Evolutionary conservation across 2,888 invertebrate species (phyloP).

Genomic region (Bellardia bayeri): DNA sequence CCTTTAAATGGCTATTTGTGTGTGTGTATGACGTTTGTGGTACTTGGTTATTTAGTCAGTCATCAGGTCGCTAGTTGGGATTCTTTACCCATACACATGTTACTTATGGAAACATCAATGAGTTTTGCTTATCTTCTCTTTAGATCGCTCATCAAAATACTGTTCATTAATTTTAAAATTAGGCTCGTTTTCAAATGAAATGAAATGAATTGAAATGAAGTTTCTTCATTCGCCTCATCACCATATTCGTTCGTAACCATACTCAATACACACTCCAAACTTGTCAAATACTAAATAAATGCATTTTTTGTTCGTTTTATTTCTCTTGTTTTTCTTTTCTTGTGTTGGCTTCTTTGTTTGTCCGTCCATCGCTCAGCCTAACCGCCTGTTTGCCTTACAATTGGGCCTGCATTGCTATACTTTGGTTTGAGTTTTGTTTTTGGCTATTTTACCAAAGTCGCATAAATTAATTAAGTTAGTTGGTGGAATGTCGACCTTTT

Average conservation of each 20-base stretch:
- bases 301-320: constrained; percentile 38
- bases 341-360: constrained; percentile 57
- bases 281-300: constrained; percentile 50
- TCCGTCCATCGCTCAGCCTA: constrained; percentile 23
- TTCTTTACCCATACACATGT: constrained; percentile 8
- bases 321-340: constrained; percentile 41
- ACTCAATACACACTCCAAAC: constrained; percentile 60
- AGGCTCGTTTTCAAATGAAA: constrained; percentile 80
- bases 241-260: background rate
- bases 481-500: constrained; percentile 82
- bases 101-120: constrained; percentile 71
- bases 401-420: constrained; percentile 21
- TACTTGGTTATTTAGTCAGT: constrained; percentile 6
- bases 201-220: constrained; percentile 55
- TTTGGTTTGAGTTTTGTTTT: constrained; percentile 49
- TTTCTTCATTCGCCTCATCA: constrained; percentile 62
- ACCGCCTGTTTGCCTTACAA: background rate
- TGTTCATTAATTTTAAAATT: constrained; percentile 84
- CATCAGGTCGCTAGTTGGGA: background rate
- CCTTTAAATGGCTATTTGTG: background rate
- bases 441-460: constrained; percentile 78
- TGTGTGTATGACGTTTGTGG: background rate
- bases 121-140: constrained; percentile 77
- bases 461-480: constrained; percentile 83
- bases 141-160: constrained; percentile 83